Evolutionary conservation across 2,113 vertebrate genomes (phyloP), one percentile per base, ranked within the genome.

Genomic region (Toxotes jaculatrix): DNA sequence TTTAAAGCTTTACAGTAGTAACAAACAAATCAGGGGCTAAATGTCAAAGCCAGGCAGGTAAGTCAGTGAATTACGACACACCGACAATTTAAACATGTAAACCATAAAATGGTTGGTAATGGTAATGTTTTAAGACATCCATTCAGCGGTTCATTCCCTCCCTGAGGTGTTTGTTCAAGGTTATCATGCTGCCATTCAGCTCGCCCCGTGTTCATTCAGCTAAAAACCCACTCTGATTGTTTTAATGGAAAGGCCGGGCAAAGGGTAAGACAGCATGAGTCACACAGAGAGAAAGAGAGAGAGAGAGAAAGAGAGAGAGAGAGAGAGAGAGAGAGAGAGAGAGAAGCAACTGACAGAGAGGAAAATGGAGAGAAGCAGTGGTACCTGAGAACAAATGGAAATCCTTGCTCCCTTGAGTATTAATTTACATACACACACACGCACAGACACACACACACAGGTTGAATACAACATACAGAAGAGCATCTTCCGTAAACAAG

Each of bases 201-300:
- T 9, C 7, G 60, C 32, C 2, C 0, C 3, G 0, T 14, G 17
- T 87, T 88, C 85, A 87, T 91, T 93, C 76, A 91, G 55, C 73
- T 14, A 57, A 83, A 75, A 88, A 64, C 57, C 59, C 27, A 31
- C 65, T 63, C 51, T 69, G 83, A 89, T 84, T 45, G 77, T 79
- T 88, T 70, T 70, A 82, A 88, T 71, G 70, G 62, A 89, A 59
- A 65, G 73, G 83, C 42, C 13, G 38, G 66, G 69, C 68, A 84
- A 85, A 82, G 84, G 86, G 84, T 65, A 53, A 87, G 85, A 87
- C 82, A 59, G 87, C 62, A 90, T 89, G 89, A 94, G 85, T 88
- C 91, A 91, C 83, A 82, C 19, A 34, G 67, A 23, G 27, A 32
- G 36, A 83, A 40, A 62, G 51, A 72, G 79, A 78, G 61, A n/a